Evolutionary conservation across 2,113 vertebrate genomes (phyloP).

Genomic region (Syngnathus floridae): DNA sequence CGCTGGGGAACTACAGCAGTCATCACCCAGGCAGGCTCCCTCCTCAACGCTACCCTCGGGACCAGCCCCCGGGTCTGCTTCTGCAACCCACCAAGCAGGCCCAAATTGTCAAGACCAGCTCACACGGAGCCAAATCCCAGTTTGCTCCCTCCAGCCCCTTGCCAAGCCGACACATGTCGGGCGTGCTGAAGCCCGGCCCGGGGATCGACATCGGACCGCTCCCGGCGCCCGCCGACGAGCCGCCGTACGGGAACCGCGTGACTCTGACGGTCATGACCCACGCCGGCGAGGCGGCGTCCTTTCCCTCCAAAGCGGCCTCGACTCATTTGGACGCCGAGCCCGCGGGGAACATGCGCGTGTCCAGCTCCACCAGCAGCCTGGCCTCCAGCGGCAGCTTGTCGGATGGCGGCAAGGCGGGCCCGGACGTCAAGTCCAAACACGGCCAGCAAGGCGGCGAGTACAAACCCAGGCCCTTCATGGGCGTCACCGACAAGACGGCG

Average conservation of each 20-base stretch:
- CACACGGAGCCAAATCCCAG: slow-evolving; percentile 77
- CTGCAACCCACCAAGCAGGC: slow-evolving; percentile 88
- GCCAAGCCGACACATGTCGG: slow-evolving; percentile 66
- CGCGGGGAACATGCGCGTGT: slow-evolving; percentile 67
- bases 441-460: slow-evolving; percentile 72
- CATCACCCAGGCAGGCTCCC: slow-evolving; percentile 68
- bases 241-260: slow-evolving; percentile 61
- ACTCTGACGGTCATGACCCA: slow-evolving; percentile 35
- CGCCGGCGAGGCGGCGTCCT: slow-evolving; percentile 53
- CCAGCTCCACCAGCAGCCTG: slow-evolving; percentile 81
- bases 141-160: slow-evolving; percentile 80
- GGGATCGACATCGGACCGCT: slow-evolving; percentile 72
- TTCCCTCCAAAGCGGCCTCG: slow-evolving; percentile 62
- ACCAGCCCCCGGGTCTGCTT: slow-evolving; percentile 76
- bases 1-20: slow-evolving; percentile 33
- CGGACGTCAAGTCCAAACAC: slow-evolving; percentile 70
- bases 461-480: slow-evolving; percentile 89
- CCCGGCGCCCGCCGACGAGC: slow-evolving; percentile 43
- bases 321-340: slow-evolving; percentile 60
- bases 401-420: slow-evolving; percentile 76
- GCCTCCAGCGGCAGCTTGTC: slow-evolving; percentile 79
- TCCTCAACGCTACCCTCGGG: slow-evolving; percentile 64
- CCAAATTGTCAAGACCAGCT: slow-evolving; percentile 94
- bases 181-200: slow-evolving; percentile 62
- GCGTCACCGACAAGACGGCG: slow-evolving; percentile 89